Conservation (phyloP, 2,888 invertebrate species). For the Melanophora roralis region DNA sequence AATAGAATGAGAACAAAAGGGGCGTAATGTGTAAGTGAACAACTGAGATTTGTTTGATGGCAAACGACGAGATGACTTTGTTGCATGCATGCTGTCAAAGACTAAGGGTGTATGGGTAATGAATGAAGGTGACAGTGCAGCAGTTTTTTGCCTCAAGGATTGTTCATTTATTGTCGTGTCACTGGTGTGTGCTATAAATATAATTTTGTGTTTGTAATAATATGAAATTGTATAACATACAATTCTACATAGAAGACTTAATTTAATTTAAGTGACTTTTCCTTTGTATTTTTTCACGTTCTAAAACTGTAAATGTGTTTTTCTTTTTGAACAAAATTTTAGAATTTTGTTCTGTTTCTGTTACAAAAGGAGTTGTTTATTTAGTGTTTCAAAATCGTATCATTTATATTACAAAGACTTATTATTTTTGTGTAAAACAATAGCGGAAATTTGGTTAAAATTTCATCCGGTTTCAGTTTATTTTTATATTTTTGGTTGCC, state of each 20-base stretch:
- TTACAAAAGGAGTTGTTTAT: constrained; percentile 38
- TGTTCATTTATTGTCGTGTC: constrained; percentile 34
- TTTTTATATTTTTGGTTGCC: background rate
- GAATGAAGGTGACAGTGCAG: constrained; percentile 57
- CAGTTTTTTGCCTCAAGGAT: constrained; percentile 53
- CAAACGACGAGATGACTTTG: constrained; percentile 47
- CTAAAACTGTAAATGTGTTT: constrained; percentile 7
- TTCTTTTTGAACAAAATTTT: background rate
- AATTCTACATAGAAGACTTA: constrained; percentile 45
- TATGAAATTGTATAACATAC: constrained; percentile 34
- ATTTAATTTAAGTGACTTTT: constrained; percentile 31
- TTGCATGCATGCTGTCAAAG: background rate
- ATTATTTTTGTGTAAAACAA: constrained; percentile 10
- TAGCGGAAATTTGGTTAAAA: constrained; percentile 55
- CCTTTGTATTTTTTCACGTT: constrained; percentile 3
- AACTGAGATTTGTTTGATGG: constrained; percentile 61
- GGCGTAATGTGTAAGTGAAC: constrained; percentile 42
- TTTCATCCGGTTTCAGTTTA: background rate
- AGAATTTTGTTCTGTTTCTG: constrained; percentile 28
- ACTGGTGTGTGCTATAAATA: background rate
- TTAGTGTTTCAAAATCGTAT: constrained; percentile 42
- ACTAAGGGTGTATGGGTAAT: constrained; percentile 8
- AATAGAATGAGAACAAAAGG: background rate
- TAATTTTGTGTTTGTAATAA: background rate
- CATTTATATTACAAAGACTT: background rate